Evolutionary conservation across 2,888 invertebrate genomes (phyloP).

Genomic region (Drosophila emarginata): DNA sequence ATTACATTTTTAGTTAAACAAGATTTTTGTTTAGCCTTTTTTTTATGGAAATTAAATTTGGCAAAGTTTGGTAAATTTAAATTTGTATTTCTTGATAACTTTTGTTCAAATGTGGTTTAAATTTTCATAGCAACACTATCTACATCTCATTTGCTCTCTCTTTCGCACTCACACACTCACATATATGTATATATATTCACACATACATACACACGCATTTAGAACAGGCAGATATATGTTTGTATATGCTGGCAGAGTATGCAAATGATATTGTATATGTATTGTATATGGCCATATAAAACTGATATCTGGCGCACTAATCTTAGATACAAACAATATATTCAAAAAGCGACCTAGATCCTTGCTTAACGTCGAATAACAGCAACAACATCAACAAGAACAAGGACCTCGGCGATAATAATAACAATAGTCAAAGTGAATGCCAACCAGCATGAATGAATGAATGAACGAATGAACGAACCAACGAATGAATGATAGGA

Average conservation of each 20-base stretch:
- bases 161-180: background rate
- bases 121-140: constrained; percentile 26
- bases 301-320: constrained; percentile 74
- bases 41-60: background rate
- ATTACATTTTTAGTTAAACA: no score
- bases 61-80: background rate
- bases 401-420: constrained; percentile 68
- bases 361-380: constrained; percentile 58
- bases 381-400: constrained; percentile 42
- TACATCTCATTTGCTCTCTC: constrained; percentile 22
- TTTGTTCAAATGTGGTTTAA: constrained; percentile 31
- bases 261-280: constrained; percentile 65
- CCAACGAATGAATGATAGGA: constrained; percentile 7
- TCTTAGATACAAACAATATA: constrained; percentile 75
- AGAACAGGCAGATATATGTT: background rate
- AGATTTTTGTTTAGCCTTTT: background rate
- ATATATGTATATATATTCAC: no score
- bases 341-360: constrained; percentile 75
- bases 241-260: constrained; percentile 36
- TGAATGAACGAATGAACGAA: constrained; percentile 3
- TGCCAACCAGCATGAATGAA: constrained; percentile 43
- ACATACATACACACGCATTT: background rate
- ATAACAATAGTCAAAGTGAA: constrained; percentile 68
- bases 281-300: constrained; percentile 64
- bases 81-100: background rate